A percentile compares a stretch with the other conserved stretches of the same genome.
These are phyloP conservation scores for Teleogryllus occipitalis DNA, from an alignment of 1,140 invertebrate species.

Conservation along the genomic window DNA sequence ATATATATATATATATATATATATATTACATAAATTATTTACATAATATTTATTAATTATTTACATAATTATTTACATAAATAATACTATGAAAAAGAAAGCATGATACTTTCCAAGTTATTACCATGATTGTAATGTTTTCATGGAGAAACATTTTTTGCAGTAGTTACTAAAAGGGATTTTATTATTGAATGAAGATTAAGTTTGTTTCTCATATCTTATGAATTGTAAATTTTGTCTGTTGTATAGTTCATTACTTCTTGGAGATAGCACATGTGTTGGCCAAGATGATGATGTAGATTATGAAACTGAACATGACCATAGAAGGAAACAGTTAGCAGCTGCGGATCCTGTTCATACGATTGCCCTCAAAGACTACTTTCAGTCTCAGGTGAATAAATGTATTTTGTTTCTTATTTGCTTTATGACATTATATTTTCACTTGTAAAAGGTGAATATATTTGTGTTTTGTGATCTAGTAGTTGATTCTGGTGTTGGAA, in stretches of 20 bases:
- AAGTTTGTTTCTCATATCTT: not conserved
- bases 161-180: not conserved
- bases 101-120: not conserved
- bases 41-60: no score
- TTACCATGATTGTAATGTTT: not conserved
- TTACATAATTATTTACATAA: no score
- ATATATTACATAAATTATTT: no score
- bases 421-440: not conserved
- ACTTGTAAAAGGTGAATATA: not conserved
- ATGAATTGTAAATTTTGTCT: constrained; percentile 18
- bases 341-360: constrained; percentile 61
- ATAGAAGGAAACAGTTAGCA: constrained; percentile 49
- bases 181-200: not conserved
- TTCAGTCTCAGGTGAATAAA: constrained; percentile 50
- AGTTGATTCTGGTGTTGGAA: not conserved
- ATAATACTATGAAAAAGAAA: no score
- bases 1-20: no score
- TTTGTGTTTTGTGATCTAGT: not conserved
- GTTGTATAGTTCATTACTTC: constrained; percentile 38
- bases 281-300: constrained; percentile 36
- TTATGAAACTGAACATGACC: constrained; percentile 46
- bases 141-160: not conserved
- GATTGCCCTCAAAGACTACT: constrained; percentile 55
- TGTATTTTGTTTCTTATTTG: not conserved
- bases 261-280: constrained; percentile 36